These are phyloP conservation scores for Megalops cyprinoides DNA, from an alignment of 2,797 vertebrate species.

Conservation along the genomic window DNA sequence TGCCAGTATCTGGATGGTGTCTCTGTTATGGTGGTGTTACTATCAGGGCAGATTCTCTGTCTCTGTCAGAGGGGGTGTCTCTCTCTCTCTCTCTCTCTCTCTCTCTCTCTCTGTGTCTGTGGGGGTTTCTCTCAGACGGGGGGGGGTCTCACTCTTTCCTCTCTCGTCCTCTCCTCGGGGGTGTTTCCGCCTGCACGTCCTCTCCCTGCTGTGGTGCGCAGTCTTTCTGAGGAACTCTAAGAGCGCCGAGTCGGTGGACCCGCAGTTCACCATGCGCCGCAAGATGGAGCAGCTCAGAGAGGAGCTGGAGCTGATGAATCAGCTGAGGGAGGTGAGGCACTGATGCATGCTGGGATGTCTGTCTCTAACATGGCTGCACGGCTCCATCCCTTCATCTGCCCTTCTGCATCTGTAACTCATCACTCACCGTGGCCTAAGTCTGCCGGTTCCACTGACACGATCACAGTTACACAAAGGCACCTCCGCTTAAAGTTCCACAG, in stretches of 20 bases:
- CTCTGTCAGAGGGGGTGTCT: not conserved
- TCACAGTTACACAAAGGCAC: too few species aligned
- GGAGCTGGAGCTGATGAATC: slow-evolving; percentile 75
- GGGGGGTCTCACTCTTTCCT: not conserved
- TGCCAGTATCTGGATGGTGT: too few species aligned
- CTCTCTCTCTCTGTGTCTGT: not conserved
- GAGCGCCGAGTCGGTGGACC: slow-evolving; percentile 77
- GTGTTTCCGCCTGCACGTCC: too few species aligned
- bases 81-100: not conserved
- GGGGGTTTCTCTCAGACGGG: not conserved
- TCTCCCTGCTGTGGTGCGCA: slow-evolving; percentile 31
- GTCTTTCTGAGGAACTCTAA: slow-evolving; percentile 77
- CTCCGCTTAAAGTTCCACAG: not conserved
- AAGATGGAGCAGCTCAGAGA: slow-evolving; percentile 82
- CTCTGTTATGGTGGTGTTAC: not conserved
- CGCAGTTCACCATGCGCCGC: slow-evolving; percentile 79
- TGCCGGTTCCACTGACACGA: too few species aligned
- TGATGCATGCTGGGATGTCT: not conserved
- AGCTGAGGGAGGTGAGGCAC: slow-evolving; percentile 74
- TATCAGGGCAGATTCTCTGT: not conserved
- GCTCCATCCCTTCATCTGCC: not conserved
- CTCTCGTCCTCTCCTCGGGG: too few species aligned
- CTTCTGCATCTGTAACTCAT: too few species aligned
- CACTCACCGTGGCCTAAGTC: too few species aligned
- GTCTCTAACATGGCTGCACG: not conserved